Evolutionary conservation across 53 echinoderm and acorn worm genomes (phyloP), one percentile per base, ranked within the genome.

Genomic region (Holothuria scabra): DNA sequence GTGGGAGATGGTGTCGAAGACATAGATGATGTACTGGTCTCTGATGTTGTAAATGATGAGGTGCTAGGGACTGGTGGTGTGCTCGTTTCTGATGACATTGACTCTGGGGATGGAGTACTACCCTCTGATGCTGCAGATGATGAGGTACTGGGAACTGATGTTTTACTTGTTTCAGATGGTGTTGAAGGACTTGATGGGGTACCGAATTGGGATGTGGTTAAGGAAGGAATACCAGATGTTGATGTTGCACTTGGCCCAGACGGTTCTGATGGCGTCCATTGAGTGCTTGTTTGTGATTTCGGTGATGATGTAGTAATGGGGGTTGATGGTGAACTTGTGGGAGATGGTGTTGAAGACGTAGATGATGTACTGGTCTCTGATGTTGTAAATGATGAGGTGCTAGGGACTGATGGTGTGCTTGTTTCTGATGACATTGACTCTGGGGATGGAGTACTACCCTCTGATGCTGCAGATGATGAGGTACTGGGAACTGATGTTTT

Each of bases 331-430:
- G 35, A 35, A 35, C 6, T 35, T 35, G 64, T 18, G 23, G 64
- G 5, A 5, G 1, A 14, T 18, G 64, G 23, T 63, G 20, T 28
- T 33, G 67, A 67, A 67, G 35, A 6, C 6, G 35, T 35, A 35
- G 35, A 35, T 35, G 35, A 3, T 4, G 35, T 35, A 6, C 35
- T 35, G 33, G 33, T 67, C 67, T 30, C 13, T 28, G 68, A 32
- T 35, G 35, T 35, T 35, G 33, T 12, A 19, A 38, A 68, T 68
- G 12, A 12, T 12, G 68, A 19, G 29, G 12, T 30, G 64, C 59
- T 35, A 4, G 35, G 79, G 56, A 72, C 67, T 56, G 78, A 60
- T 21, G 56, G 56, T 22, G 84, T 83, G 25, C 87, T 75, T 57
- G 82, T 14, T 37, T 64, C 48, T 9, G 82, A 20, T 44, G 76